phyloP scores from a whole-genome alignment of 2,113 vertebrate genomes.

The Stomatorhinus ivindoensis region DNA sequence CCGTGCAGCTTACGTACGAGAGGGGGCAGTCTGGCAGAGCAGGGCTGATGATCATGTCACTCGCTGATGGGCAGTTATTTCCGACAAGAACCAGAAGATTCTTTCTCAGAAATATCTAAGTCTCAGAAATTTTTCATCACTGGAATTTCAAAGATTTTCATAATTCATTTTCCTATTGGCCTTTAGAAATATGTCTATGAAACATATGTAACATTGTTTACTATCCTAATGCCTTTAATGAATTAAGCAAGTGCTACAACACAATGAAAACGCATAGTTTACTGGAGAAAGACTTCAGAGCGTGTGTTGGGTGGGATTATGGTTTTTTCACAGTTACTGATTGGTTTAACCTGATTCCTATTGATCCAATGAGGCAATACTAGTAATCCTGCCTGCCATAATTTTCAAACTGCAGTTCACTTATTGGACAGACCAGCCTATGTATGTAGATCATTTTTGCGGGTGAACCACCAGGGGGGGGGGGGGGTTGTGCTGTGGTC shows the following conservation, averaged over 20 bases:
- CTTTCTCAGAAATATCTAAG: no score
- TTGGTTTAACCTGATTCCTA: background rate
- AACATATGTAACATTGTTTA: background rate
- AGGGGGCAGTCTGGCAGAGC: background rate
- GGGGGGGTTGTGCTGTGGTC: slow-evolving; percentile 9
- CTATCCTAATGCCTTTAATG: background rate
- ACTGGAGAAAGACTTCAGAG: background rate
- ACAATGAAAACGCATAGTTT: background rate
- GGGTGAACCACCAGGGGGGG: background rate
- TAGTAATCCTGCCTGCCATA: background rate
- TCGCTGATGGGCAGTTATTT: background rate
- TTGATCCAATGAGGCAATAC: background rate
- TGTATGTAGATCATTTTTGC: background rate
- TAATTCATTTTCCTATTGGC: background rate
- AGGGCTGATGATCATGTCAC: background rate
- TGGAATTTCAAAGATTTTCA: background rate
- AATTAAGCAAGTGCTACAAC: background rate
- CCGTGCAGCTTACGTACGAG: background rate
- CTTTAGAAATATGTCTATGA: background rate
- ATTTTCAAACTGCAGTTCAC: background rate
- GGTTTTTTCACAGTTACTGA: background rate
- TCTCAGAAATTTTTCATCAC: background rate
- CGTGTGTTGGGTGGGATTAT: background rate
- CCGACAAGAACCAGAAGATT: background rate
- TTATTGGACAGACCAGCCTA: background rate